phyloP scores from a whole-genome alignment of 2,113 vertebrate species.

The Nothobranchius furzeri region DNA sequence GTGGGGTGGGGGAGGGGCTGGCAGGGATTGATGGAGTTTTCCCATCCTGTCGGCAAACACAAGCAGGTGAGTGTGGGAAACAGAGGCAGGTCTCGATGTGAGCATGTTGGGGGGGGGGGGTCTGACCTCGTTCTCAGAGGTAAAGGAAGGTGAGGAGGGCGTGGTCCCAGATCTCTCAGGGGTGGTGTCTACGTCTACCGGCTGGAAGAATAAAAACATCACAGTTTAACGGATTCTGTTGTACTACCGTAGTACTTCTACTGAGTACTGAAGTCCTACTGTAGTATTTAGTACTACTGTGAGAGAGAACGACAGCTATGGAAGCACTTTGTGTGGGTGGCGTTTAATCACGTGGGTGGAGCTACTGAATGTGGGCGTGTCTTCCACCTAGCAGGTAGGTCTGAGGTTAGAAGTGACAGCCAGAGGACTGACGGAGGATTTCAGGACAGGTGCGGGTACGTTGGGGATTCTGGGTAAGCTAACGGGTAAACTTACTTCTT shows the following conservation, averaged over 20 bases:
- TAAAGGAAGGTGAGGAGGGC: slow-evolving; percentile 72
- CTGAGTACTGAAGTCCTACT: not conserved
- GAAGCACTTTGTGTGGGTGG: not conserved
- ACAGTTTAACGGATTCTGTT: too few species aligned
- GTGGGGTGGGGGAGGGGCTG: slow-evolving; percentile 81
- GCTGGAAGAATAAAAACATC: slow-evolving; percentile 69
- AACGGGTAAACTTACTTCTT: slow-evolving; percentile 45
- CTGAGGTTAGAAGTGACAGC: slow-evolving; percentile 1
- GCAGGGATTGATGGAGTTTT: slow-evolving; percentile 76
- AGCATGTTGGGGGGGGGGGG: not conserved
- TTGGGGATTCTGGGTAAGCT: slow-evolving; percentile 14
- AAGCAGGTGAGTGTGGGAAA: not conserved
- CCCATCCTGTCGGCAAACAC: slow-evolving; percentile 80
- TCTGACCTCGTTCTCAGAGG: slow-evolving; percentile 80
- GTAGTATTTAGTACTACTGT: not conserved
- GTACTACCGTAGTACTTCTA: not conserved
- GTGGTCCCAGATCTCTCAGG: slow-evolving; percentile 80
- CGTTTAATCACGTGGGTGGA: not conserved
- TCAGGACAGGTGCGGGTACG: not conserved
- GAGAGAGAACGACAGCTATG: not conserved
- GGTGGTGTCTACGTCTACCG: slow-evolving; percentile 82
- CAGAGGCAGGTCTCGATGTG: too few species aligned
- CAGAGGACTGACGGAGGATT: not conserved
- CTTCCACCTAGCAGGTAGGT: slow-evolving; percentile 12
- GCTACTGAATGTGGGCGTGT: not conserved